Base-by-base conservation (phyloP, 2,113 vertebrate genomes). In the Rattus rattus region DNA sequence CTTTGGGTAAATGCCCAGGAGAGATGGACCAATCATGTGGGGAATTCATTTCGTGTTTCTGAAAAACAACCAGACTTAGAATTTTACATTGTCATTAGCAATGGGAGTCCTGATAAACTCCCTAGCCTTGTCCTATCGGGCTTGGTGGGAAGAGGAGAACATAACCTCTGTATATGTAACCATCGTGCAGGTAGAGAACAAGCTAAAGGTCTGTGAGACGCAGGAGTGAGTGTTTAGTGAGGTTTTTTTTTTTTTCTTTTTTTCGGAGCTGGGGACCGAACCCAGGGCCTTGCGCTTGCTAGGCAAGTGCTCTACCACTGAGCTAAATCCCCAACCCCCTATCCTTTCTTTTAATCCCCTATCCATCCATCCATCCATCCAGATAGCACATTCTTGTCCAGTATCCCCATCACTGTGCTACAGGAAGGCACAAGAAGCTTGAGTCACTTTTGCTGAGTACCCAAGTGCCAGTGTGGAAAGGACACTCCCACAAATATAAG, bases 191-290 rank as follows among this genome's bases (percentile, higher is more conserved):
- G 22, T 39, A 33, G 33, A 52, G 36, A 70, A 28, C 11, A 54
- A 52, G 67, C 65, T 54, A 26, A 14, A 33, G 3, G 19, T 70
- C 72, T 0, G 0, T 1, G 17, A 47, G 22, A 6, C 1, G 2
- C 22, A 54, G 47, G 30, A 13, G 12, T n/a, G 1, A 0, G 0
- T 5, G 9, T 63, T 83, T 43, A 59, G 36, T 61, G 63, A 1
- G 19, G n/a, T n/a, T n/a, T n/a, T 43, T 43, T 43, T 3, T 43
- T 43, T 43, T 43, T 43, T 43, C 3, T 43, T 43, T 43, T 43
- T 43, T 43, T 43, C 43, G 43, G 43, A 43, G 43, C 43, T 43
- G 43, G 43, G 43, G 43, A 43, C 43, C 43, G 43, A 43, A 43
- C 43, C 43, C 43, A 43, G 43, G 43, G 43, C 43, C 43, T 43